Evolutionary conservation across 1,140 invertebrate species (phyloP).

Genomic region (Doryteuthis pealeii): DNA sequence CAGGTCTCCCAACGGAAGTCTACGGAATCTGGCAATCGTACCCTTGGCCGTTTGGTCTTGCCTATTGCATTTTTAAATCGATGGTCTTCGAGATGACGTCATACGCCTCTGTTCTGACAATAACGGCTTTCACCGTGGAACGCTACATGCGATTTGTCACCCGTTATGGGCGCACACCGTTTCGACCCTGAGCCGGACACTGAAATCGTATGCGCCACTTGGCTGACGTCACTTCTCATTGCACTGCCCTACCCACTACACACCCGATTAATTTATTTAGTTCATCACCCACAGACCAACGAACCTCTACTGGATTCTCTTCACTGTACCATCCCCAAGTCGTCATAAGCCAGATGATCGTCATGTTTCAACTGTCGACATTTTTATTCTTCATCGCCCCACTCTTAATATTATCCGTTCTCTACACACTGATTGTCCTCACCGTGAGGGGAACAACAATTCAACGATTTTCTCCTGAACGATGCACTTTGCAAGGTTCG

Average conservation of each 20-base stretch:
- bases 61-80: constrained; percentile 81
- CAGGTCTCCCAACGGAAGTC: constrained; percentile 81
- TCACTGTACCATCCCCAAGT: constrained; percentile 51
- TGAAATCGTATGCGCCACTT: constrained; percentile 78
- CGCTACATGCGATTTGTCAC: constrained; percentile 91
- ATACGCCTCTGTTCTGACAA: constrained; percentile 90
- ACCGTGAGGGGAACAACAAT: constrained; percentile 38
- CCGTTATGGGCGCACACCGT: constrained; percentile 86
- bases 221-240: constrained; percentile 75
- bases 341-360: constrained; percentile 42
- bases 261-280: constrained; percentile 47
- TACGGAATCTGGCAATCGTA: constrained; percentile 84
- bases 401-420: constrained; percentile 56
- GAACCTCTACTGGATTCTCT: constrained; percentile 45
- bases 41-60: constrained; percentile 84
- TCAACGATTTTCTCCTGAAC: constrained; percentile 14
- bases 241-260: constrained; percentile 70
- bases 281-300: constrained; percentile 31
- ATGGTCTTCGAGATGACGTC: constrained; percentile 86
- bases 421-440: constrained; percentile 59
- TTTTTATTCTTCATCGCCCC: constrained; percentile 61
- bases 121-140: constrained; percentile 92
- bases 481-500: no score
- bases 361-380: constrained; percentile 57
- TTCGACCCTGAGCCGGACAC: constrained; percentile 76